Conservation (phyloP, 2,797 vertebrate species). For the Malacoraja senta region DNA sequence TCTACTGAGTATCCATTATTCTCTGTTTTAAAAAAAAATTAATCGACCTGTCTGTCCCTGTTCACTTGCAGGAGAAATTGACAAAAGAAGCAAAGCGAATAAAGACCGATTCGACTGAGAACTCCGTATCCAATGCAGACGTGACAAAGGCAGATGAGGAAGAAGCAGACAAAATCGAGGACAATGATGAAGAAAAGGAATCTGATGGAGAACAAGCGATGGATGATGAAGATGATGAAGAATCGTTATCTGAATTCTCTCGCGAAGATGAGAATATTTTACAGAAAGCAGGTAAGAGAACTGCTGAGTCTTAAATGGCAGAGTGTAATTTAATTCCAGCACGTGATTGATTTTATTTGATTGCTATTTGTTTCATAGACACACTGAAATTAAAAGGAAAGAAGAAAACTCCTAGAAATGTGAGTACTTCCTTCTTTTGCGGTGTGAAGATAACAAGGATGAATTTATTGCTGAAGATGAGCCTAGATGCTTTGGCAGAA, state of each 20-base stretch:
- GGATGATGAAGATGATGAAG: slow-evolving; percentile 46
- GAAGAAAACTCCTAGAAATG: slow-evolving; percentile 57
- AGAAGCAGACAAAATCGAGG: slow-evolving; percentile 39
- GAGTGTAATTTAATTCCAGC: not conserved
- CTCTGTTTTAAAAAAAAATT: not conserved
- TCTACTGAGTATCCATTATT: no score
- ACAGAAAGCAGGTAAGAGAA: slow-evolving; percentile 72
- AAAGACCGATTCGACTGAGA: slow-evolving; percentile 42
- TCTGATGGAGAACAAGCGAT: slow-evolving; percentile 37
- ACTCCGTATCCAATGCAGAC: slow-evolving; percentile 25
- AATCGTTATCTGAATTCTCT: slow-evolving; percentile 66
- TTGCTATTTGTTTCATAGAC: slow-evolving; percentile 56
- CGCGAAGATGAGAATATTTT: slow-evolving; percentile 75
- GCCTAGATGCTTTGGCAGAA: not conserved
- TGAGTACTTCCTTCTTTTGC: slow-evolving; percentile 40
- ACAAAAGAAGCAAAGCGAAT: slow-evolving; percentile 49
- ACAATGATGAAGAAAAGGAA: slow-evolving; percentile 24
- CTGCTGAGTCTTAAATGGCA: no score
- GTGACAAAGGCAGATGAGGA: slow-evolving; percentile 41
- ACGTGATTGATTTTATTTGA: not conserved
- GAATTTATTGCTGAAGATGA: not conserved
- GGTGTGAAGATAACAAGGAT: not conserved
- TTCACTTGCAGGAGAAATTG: slow-evolving; percentile 62
- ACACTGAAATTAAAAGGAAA: slow-evolving; percentile 73
- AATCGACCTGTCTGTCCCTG: not conserved